A percentile compares a stretch with the other conserved stretches of the same genome.
Evolutionary conservation across 2,797 vertebrate genomes (phyloP).

Genomic region (Sus cebifrons): DNA sequence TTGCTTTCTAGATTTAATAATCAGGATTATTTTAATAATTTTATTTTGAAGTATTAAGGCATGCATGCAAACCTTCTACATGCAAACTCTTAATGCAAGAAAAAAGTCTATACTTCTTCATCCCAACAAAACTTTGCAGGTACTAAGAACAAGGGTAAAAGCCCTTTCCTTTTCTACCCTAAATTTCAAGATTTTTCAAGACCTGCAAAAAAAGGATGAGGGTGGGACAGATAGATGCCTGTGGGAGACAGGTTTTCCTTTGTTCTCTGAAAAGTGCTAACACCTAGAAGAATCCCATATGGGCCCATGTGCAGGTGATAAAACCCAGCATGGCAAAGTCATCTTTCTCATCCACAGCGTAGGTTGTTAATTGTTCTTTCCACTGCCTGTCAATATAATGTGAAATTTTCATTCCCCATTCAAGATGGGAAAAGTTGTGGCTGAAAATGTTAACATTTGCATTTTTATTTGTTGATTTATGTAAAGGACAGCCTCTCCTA

Average conservation of each 20-base stretch:
- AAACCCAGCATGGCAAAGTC: slow-evolving; percentile 91
- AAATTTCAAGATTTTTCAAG: slow-evolving; percentile 67
- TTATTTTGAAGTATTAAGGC: slow-evolving; percentile 42
- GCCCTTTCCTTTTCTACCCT: slow-evolving; percentile 21
- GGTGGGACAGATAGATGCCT: neutral
- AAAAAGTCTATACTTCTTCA: neutral
- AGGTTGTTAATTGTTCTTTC: slow-evolving; percentile 93
- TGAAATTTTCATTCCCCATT: slow-evolving; percentile 93
- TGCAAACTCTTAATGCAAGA: slow-evolving; percentile 64
- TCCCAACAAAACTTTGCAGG: slow-evolving; percentile 49
- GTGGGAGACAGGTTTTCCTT: slow-evolving; percentile 67
- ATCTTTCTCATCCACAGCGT: slow-evolving; percentile 93
- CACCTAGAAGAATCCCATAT: slow-evolving; percentile 79
- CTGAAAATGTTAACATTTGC: slow-evolving; percentile 99
- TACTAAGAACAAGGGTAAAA: slow-evolving; percentile 38
- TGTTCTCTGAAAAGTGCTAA: slow-evolving; percentile 78
- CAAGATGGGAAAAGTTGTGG: slow-evolving; percentile 92
- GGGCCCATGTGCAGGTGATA: slow-evolving; percentile 88
- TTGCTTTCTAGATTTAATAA: slow-evolving; percentile 72
- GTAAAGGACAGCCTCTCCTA: slow-evolving; percentile 99
- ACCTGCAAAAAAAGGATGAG: slow-evolving; percentile 20
- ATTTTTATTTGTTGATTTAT: slow-evolving; percentile 99
- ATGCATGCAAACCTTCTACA: slow-evolving; percentile 57
- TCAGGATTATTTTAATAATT: slow-evolving; percentile 72
- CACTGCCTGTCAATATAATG: slow-evolving; percentile 94